phyloP scores from a whole-genome alignment of 1,140 invertebrate species.

The Parasteatoda tepidariorum region DNA sequence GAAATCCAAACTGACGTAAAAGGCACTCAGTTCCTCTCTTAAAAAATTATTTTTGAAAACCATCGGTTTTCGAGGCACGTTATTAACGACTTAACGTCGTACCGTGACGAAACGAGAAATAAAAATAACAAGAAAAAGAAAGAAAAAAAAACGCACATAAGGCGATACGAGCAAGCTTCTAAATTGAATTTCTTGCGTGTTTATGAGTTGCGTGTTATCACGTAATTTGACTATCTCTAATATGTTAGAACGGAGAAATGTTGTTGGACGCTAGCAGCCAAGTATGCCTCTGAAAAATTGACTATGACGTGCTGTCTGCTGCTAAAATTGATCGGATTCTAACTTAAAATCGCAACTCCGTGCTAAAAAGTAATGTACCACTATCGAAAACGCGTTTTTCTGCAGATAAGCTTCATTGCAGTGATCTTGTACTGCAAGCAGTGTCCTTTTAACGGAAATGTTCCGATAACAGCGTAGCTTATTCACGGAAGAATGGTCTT shows the following conservation, averaged over 20 bases:
- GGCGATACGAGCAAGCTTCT: constrained; percentile 20
- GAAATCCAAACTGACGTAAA: constrained; percentile 54
- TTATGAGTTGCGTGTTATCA: constrained; percentile 58
- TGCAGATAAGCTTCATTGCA: constrained; percentile 25
- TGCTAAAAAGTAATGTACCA: constrained; percentile 43
- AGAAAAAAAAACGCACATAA: constrained; percentile 17
- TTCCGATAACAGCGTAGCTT: neutral
- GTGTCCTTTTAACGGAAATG: constrained; percentile 22
- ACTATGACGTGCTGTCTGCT: constrained; percentile 35
- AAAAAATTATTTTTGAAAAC: constrained; percentile 36
- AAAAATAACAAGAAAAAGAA: constrained; percentile 37
- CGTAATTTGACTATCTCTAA: constrained; percentile 60
- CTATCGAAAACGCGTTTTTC: constrained; percentile 51
- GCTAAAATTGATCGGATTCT: constrained; percentile 42
- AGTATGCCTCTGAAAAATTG: constrained; percentile 53
- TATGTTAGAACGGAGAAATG: constrained; percentile 39
- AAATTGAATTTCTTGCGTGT: constrained; percentile 60
- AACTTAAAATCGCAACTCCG: constrained; percentile 40
- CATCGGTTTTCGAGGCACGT: constrained; percentile 55
- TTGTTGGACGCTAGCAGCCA: neutral
- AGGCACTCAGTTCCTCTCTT: constrained; percentile 3
- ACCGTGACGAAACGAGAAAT: constrained; percentile 53
- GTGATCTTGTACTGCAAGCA: neutral
- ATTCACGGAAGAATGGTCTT: neutral
- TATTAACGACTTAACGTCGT: constrained; percentile 51